A percentile compares a stretch with the other conserved stretches of the same genome.
Evolutionary conservation across 2,888 invertebrate genomes (phyloP).

Genomic region (Ectobius pallidus): DNA sequence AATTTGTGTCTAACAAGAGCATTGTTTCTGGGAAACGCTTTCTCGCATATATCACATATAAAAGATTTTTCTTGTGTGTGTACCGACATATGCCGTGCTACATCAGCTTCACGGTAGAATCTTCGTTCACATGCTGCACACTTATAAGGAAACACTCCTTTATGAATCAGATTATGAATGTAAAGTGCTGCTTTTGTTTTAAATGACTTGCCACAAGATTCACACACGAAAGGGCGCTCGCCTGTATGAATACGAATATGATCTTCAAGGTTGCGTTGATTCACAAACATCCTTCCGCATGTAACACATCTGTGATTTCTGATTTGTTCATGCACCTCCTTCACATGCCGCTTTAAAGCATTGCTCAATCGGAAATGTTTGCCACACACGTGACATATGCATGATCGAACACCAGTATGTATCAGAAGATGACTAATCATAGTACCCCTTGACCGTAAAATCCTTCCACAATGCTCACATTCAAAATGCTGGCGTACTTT

Average conservation of each 20-base stretch:
- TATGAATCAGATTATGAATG: constrained; percentile 66
- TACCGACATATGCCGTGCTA: constrained; percentile 61
- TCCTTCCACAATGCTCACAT: constrained; percentile 32
- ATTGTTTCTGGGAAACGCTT: neutral
- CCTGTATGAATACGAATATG: constrained; percentile 38
- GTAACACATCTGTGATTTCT: constrained; percentile 58
- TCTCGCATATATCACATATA: constrained; percentile 58
- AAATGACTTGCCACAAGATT: constrained; percentile 35
- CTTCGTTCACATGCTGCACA: constrained; percentile 64
- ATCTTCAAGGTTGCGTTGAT: constrained; percentile 56
- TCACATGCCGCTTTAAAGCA: constrained; percentile 60
- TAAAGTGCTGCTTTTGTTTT: constrained; percentile 67
- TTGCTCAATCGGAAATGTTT: constrained; percentile 69
- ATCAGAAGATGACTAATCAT: constrained; percentile 55
- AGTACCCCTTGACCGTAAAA: constrained; percentile 24
- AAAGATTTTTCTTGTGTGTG: constrained; percentile 63
- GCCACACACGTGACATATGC: constrained; percentile 69
- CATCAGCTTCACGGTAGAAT: constrained; percentile 61
- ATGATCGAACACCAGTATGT: constrained; percentile 65
- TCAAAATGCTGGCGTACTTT: neutral
- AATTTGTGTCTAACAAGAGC: constrained; percentile 54
- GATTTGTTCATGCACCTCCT: constrained; percentile 56
- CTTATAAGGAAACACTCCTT: constrained; percentile 60
- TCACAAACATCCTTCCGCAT: constrained; percentile 59
- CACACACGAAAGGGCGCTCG: constrained; percentile 37